phyloP scores from a whole-genome alignment of 2,888 invertebrate species.

The Coenonympha glycerion region DNA sequence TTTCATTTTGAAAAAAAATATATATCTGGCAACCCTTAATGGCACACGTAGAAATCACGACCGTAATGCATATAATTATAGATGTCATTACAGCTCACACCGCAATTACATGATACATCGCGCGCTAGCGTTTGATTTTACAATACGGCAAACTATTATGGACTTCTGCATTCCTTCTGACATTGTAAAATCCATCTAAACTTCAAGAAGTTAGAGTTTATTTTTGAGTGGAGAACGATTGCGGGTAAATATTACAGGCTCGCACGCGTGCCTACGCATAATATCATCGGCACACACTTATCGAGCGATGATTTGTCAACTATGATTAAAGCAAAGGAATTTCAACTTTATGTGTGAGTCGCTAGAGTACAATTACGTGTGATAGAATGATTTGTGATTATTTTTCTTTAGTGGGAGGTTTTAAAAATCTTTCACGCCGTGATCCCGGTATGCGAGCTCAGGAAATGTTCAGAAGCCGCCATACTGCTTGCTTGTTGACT shows the following conservation, averaged over 20 bases:
- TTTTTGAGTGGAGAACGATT: constrained; percentile 31
- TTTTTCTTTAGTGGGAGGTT: constrained; percentile 49
- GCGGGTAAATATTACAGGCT: constrained; percentile 31
- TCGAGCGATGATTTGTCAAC: constrained; percentile 69
- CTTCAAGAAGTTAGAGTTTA: constrained; percentile 28
- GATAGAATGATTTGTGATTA: constrained; percentile 23
- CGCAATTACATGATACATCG: constrained; percentile 22
- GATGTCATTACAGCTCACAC: constrained; percentile 32
- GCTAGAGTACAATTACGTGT: constrained; percentile 24
- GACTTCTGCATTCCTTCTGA: constrained; percentile 3
- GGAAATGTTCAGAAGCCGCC: constrained; percentile 11
- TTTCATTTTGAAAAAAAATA: not conserved
- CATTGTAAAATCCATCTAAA: constrained; percentile 32
- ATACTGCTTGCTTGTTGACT: not conserved
- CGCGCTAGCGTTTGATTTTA: constrained; percentile 30
- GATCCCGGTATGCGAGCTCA: constrained; percentile 38
- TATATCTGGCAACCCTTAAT: constrained; percentile 24
- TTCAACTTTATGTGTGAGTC: constrained; percentile 28
- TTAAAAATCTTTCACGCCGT: constrained; percentile 52
- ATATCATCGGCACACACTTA: constrained; percentile 65
- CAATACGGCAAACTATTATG: constrained; percentile 28
- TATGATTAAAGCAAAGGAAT: constrained; percentile 34
- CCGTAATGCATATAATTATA: constrained; percentile 36
- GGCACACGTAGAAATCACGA: constrained; percentile 41
- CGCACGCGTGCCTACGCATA: constrained; percentile 68